Evolutionary conservation across 1,140 invertebrate genomes (phyloP), one percentile per base, ranked within the genome.

Genomic region (Drosophila setifemur): DNA sequence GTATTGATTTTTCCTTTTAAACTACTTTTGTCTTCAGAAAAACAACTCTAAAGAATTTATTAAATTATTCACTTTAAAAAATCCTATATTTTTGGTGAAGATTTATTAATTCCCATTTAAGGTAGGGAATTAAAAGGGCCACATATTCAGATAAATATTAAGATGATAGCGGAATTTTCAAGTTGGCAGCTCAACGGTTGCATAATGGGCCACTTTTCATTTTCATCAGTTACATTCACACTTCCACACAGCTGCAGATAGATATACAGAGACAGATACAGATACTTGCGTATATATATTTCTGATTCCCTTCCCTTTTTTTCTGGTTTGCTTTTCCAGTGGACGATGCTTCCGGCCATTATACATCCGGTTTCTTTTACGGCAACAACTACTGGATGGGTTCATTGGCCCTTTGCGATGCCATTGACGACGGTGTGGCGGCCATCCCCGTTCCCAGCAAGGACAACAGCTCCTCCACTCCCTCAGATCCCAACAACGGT

Each of bases 321-420:
- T 26, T 49, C 29, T 23, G 16, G 70, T 55, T 92, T 4, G n/a
- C n/a, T n/a, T 12, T 7, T 91, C 1, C 91, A 96, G 95, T 95
- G 93, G 94, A 95, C 58, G 95, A 96, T 90, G 94, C 95, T 11
- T 95, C 94, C 76, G 95, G 95, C 8, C 92, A 94, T 67, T 96
- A 95, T 86, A 94, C 94, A 2, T 94, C 94, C 39, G 94, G 95
- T 77, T 96, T 95, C 91, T 95, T 95, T 90, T 96, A 95, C 94
- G 95, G 96, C 21, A 96, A 96, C 90, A 94, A 94, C 48, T 96
- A 95, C 90, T 96, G 95, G 93, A 93, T 93, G 25, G 95, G 95
- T 60, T 96, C 96, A 1, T 92, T 94, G 29, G 94, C 94, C 53
- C 93, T 95, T 23, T 96, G 96, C 86, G 90, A 92, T 40, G 93